Percentiles rank a stretch among this genome's conserved stretches.
Evolutionary conservation across 2,888 invertebrate species (phyloP).

Genomic region (Hoplodrina ambigua): DNA sequence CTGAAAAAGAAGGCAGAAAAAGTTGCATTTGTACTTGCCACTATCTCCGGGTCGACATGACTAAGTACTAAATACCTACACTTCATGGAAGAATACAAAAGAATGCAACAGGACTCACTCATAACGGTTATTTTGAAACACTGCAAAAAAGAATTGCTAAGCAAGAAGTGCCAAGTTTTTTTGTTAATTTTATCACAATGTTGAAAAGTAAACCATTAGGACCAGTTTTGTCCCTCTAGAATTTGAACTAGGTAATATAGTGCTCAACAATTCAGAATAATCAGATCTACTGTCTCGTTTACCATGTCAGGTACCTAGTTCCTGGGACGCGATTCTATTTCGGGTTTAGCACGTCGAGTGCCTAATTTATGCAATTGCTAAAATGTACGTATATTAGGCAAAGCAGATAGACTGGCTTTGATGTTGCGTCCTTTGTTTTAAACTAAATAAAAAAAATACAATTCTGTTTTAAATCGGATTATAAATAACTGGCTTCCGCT

Average conservation of each 20-base stretch:
- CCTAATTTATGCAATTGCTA: constrained; percentile 37
- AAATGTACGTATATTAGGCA: constrained; percentile 20
- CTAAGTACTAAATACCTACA: too few species aligned
- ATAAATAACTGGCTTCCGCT: too few species aligned
- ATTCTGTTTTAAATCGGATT: too few species aligned
- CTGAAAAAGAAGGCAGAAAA: not conserved
- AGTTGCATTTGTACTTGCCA: too few species aligned
- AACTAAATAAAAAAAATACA: too few species aligned
- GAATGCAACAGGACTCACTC: too few species aligned
- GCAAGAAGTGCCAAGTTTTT: too few species aligned
- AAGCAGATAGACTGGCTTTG: constrained; percentile 1
- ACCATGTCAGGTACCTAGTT: constrained; percentile 32
- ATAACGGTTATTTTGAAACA: too few species aligned
- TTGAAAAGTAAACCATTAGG: not conserved
- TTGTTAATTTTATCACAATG: not conserved
- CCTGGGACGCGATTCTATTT: constrained; percentile 36
- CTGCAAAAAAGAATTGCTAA: too few species aligned
- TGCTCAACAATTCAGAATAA: constrained; percentile 3
- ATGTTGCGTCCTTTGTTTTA: not conserved
- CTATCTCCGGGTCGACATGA: too few species aligned
- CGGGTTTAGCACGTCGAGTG: constrained; percentile 30
- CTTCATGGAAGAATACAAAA: too few species aligned
- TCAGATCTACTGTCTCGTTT: constrained; percentile 21
- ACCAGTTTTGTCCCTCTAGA: not conserved
- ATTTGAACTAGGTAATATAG: not conserved